These are phyloP conservation scores for Rotaria macrura DNA, from an alignment of 2,888 invertebrate species.

Conservation along the genomic window DNA sequence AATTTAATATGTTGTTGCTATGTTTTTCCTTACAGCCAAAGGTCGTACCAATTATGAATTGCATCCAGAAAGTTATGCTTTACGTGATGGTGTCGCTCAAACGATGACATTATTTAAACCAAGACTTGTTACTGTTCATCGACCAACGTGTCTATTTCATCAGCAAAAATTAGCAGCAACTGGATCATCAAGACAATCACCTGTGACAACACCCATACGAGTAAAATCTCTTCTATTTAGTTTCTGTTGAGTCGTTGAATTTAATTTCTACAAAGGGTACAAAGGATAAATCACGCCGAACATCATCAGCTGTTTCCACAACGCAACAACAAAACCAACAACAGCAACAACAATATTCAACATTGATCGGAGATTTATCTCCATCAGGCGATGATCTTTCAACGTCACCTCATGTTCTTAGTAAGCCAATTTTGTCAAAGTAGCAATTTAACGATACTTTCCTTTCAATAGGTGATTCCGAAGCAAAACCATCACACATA, in stretches of 20 bases:
- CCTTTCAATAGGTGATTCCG: neutral
- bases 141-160: neutral
- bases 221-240: no score
- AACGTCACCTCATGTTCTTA: neutral
- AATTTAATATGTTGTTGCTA: no score
- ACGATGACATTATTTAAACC: constrained; percentile 2
- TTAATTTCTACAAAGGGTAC: neutral
- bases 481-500: neutral
- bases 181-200: neutral
- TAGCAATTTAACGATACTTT: no score
- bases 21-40: neutral
- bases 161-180: neutral
- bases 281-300: neutral
- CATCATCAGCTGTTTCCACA: neutral
- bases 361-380: neutral
- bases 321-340: neutral
- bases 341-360: neutral
- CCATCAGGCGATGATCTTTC: neutral
- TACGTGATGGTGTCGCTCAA: constrained; percentile 13
- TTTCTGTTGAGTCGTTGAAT: neutral
- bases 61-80: neutral
- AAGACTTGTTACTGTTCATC: neutral
- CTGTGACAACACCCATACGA: neutral
- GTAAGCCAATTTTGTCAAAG: neutral
- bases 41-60: neutral